phyloP scores from a whole-genome alignment of 2,797 vertebrate genomes.

The Darevskia nairensis region DNA sequence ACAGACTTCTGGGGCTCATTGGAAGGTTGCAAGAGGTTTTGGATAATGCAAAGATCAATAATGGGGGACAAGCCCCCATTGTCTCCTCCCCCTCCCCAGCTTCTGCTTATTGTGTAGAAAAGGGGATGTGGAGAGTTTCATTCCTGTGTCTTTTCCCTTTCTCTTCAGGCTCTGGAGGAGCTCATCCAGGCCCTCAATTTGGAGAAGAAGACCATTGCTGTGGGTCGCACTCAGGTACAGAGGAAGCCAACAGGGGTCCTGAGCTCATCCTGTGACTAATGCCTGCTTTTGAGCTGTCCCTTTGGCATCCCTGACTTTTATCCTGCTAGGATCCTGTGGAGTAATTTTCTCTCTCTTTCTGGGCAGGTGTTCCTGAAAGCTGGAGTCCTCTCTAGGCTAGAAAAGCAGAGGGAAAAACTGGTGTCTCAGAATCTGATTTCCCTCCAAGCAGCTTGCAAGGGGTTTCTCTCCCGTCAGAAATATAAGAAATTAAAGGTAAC shows the following conservation, averaged over 20 bases:
- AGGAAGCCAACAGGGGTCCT: neutral
- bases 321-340: neutral
- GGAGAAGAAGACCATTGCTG: conserved; percentile 84
- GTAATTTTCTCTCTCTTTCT: neutral
- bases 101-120: too few species aligned
- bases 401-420: conserved; percentile 89
- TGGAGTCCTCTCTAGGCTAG: conserved; percentile 84
- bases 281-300: too few species aligned
- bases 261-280: too few species aligned
- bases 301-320: neutral
- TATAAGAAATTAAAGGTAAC: conserved; percentile 89
- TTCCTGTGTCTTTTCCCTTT: neutral
- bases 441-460: conserved; percentile 89
- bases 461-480: conserved; percentile 89
- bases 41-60: too few species aligned
- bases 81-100: too few species aligned
- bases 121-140: too few species aligned
- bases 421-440: conserved; percentile 83
- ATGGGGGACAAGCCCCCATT: too few species aligned
- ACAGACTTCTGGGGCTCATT: too few species aligned
- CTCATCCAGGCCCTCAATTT: conserved; percentile 87
- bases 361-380: conserved; percentile 92
- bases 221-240: conserved; percentile 87
- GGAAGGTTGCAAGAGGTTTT: too few species aligned
- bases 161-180: conserved; percentile 87